Conservation (phyloP, 1,140 invertebrate species). For the Ips typographus region DNA sequence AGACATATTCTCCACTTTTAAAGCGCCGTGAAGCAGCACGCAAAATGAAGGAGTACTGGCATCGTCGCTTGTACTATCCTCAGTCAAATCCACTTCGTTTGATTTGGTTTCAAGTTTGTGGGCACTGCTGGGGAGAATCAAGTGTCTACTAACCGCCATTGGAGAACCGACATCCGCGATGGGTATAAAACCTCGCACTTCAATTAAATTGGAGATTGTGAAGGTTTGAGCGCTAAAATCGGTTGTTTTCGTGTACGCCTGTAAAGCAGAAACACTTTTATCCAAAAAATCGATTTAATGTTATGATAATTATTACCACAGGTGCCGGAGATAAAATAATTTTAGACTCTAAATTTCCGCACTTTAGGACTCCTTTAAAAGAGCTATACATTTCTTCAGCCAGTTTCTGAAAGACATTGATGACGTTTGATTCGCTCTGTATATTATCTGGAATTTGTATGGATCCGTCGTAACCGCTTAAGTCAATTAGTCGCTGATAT, state of each 20-base stretch:
- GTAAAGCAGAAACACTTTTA: slow-evolving; percentile 42
- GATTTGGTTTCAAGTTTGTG: slow-evolving; percentile 60
- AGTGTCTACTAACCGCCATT: slow-evolving; percentile 86
- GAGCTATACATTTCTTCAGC: slow-evolving; percentile 77
- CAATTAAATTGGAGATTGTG: slow-evolving; percentile 66
- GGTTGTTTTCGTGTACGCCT: slow-evolving; percentile 63
- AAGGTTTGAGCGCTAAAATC: slow-evolving; percentile 65
- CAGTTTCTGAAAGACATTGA: slow-evolving; percentile 69
- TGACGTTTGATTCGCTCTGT: slow-evolving; percentile 54
- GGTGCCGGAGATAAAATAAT: slow-evolving; percentile 78
- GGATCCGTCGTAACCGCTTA: slow-evolving; percentile 66
- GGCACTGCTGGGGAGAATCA: slow-evolving; percentile 72
- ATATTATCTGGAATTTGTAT: slow-evolving; percentile 66
- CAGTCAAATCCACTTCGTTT: slow-evolving; percentile 63
- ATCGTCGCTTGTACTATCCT: slow-evolving; percentile 69
- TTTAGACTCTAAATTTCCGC: slow-evolving; percentile 74
- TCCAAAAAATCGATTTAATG: slow-evolving; percentile 11
- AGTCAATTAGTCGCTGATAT: slow-evolving; percentile 61
- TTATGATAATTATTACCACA: slow-evolving; percentile 53
- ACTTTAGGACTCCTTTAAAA: slow-evolving; percentile 73
- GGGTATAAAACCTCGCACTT: slow-evolving; percentile 82
- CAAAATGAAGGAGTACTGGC: slow-evolving; percentile 87
- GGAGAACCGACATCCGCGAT: slow-evolving; percentile 87
- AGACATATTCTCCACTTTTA: slow-evolving; percentile 88
- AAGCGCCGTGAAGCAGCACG: slow-evolving; percentile 89